These are phyloP conservation scores for rat (Rattus norvegicus) DNA, from an alignment of 2,113 vertebrate genomes.

Conservation along the genomic window DNA sequence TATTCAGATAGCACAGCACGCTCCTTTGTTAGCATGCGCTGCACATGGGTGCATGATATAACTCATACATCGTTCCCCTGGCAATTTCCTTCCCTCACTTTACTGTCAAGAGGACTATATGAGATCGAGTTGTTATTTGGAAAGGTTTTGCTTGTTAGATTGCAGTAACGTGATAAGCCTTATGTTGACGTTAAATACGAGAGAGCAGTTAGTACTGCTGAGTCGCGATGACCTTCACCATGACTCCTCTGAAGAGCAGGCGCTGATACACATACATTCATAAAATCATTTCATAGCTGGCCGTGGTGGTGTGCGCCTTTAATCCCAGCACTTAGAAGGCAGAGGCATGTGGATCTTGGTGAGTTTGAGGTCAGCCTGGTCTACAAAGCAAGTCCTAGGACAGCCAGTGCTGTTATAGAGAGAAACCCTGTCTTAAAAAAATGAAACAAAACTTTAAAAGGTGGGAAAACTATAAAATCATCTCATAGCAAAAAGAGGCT, in stretches of 20 bases:
- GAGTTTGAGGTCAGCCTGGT: background rate
- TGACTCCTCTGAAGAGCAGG: background rate
- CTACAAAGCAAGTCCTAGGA: background rate
- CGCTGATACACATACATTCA: background rate
- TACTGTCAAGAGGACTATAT: background rate
- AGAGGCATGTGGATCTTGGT: background rate
- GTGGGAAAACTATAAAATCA: background rate
- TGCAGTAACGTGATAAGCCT: background rate
- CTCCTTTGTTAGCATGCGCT: conserved; percentile 29
- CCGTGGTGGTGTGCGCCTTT: background rate
- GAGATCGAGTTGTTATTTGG: background rate
- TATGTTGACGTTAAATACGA: conserved; percentile 37
- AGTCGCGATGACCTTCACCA: background rate
- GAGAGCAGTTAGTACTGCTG: background rate
- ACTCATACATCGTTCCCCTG: conserved; percentile 37
- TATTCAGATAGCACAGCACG: conserved; percentile 1
- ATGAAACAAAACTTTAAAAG: background rate
- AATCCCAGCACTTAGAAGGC: background rate
- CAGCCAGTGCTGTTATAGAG: background rate
- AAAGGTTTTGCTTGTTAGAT: conserved; percentile 34
- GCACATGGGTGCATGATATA: background rate
- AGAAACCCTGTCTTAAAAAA: background rate
- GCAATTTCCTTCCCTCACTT: conserved; percentile 14
- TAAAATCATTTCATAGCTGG: background rate
- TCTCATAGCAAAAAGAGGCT: background rate